Base-by-base conservation (phyloP, 2,797 vertebrate genomes). In the Otolemur crassicaudatus region DNA sequence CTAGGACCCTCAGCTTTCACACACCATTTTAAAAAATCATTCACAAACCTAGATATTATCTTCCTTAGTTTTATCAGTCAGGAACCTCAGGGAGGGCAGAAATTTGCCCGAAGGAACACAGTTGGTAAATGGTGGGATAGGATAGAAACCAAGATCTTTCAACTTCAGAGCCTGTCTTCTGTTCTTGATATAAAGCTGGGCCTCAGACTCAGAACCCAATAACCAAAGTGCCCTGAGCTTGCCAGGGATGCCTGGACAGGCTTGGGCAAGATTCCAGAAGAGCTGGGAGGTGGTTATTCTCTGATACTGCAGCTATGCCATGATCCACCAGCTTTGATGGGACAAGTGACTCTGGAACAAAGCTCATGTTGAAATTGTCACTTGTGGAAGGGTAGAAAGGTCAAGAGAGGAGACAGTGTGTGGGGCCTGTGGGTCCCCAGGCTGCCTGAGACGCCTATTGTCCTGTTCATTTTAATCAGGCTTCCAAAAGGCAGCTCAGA, bases 401-500 rank as follows among this genome's bases (percentile, higher is more conserved):
- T 60, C 22, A 22, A 72, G 60, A 16, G 22, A 63, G n/a, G 31
- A 60, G 34, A 46, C 23, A 25, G 17, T 6, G 7, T 34, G 23
- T 19, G 17, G 5, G 25, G 31, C 22, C 19, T 5, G 2, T n/a
- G 63, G 73, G 77, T 13, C 60, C 53, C 53, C 9, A 34, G n/a
- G 17, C 72, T 46, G 61, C 76, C 34, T 31, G 12, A 46, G 63
- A 40, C 69, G 40, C 7, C 19, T 75, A 22, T 83, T 27, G 27
- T 29, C 82, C 56, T 91, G 34, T 37, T 8, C 40, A 61, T 53
- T 81, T 56, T 73, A 40, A 46, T n/a, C n/a, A 56, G 85, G 82
- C 83, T 96, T 90, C 67, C 20, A 22, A 94, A 91, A 92, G 70
- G 92, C 60, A 86, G 46, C 60, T 76, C 37, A 17, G 46, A 60